Percentiles rank a stretch among this genome's conserved stretches.
These are phyloP conservation scores for Suricata suricatta DNA, from an alignment of 2,113 vertebrate species.

Conservation along the genomic window DNA sequence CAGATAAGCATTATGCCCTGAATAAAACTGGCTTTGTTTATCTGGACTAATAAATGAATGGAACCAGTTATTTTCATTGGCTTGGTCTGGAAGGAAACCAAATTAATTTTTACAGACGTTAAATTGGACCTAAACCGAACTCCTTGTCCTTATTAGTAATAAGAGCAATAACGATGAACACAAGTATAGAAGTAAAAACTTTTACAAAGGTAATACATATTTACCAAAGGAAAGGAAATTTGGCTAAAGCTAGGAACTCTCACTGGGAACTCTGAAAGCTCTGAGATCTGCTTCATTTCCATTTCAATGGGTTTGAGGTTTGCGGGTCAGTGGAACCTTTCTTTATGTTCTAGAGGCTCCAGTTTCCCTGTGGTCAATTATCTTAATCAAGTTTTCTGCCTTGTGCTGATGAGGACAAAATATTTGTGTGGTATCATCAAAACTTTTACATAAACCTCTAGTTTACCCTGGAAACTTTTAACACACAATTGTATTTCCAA, in stretches of 20 bases:
- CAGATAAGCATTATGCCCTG: slow-evolving; percentile 81
- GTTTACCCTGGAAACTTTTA: slow-evolving; percentile 12
- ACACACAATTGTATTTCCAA: not conserved
- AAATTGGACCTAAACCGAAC: slow-evolving; percentile 53
- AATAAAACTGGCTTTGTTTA: slow-evolving; percentile 80
- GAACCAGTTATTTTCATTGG: slow-evolving; percentile 77
- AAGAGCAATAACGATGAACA: not conserved
- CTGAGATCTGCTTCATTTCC: not conserved
- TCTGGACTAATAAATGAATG: slow-evolving; percentile 77
- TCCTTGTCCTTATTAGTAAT: slow-evolving; percentile 56
- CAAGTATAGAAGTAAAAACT: slow-evolving; percentile 31
- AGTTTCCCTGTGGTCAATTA: not conserved
- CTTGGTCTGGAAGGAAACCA: slow-evolving; percentile 75
- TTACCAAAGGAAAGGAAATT: not conserved
- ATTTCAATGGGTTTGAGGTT: not conserved
- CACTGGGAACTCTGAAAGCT: not conserved
- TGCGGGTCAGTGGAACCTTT: not conserved
- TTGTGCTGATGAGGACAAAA: not conserved
- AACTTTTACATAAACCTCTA: slow-evolving; percentile 7
- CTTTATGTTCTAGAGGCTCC: slow-evolving; percentile 38
- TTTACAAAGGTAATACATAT: not conserved
- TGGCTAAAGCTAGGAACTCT: not conserved
- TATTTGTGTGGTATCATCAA: not conserved
- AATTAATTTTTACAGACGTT: slow-evolving; percentile 73
- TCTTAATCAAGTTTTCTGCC: not conserved